Base-by-base conservation (phyloP, 2,797 vertebrate genomes). In the Megalops cyprinoides region DNA sequence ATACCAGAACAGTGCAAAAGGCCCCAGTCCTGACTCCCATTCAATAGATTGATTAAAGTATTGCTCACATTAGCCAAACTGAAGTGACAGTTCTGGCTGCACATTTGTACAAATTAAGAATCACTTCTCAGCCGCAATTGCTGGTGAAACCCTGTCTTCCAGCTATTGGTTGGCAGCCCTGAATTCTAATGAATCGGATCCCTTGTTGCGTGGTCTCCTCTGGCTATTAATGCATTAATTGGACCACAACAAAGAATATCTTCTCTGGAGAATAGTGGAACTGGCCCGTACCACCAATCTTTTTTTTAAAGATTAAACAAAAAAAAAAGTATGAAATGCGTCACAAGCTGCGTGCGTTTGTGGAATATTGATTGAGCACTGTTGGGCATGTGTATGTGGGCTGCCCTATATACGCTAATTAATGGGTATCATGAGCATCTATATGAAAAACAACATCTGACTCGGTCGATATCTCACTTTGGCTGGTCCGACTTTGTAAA, bases 201-300 rank as follows among this genome's bases (percentile, higher is more conserved):
- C 46, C n/a, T 39, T 42, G 65, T 20, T 39, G 76, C 37, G 49
- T 60, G n/a, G 42, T 55, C 15, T 60, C 75, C 56, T n/a, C 55
- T 23, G 75, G 69, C 77, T 82, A 78, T 82, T 74, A 78, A 75
- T 76, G 62, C 55, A 53, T 79, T 77, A 81, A 81, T 79, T 82
- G 74, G 67, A 23, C 37, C 20, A 79, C 77, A 85, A 79, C 79
- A 82, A 82, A 81, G 77, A 48, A 46, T 80, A 18, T 12, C 74
- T 77, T 76, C 71, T 46, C 46, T 53, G 20, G 44, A 62, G 73
- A 80, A 51, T 69, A 60, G 46, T 58, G 31, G 58, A 77, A 71
- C 60, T 25, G 20, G 34, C 37, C 23, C 60, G 42, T n/a, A n/a
- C 46, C 77, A 58, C 74, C 20, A 76, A 51, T 81, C 14, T 56